Percentiles rank a stretch among this genome's conserved stretches.
phyloP scores from a whole-genome alignment of 2,888 invertebrate genomes.

The Eupithecia abbreviata region DNA sequence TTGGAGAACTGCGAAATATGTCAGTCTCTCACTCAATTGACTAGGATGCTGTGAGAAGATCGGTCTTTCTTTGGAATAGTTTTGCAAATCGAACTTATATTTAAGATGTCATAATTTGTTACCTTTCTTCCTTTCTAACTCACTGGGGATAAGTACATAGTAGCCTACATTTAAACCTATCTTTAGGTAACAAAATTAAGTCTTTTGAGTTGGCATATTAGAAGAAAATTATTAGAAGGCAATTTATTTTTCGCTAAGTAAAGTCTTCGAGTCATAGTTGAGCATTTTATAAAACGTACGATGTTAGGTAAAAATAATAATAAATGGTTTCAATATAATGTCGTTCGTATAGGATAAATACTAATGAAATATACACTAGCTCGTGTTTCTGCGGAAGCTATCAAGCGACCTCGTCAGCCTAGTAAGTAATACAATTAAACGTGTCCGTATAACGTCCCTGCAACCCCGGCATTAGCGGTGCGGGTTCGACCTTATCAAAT shows the following conservation, averaged over 20 bases:
- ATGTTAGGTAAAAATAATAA: not conserved
- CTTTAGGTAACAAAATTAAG: not conserved
- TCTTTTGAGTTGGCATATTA: not conserved
- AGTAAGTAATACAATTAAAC: conserved; percentile 35
- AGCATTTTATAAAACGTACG: not conserved
- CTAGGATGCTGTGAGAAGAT: conserved; percentile 52
- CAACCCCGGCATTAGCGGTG: conserved; percentile 47
- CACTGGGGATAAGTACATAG: not conserved
- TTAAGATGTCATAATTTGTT: not conserved
- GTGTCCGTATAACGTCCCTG: conserved; percentile 32
- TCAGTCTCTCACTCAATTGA: conserved; percentile 75
- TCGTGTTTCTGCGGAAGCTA: not conserved
- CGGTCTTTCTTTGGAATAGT: not conserved
- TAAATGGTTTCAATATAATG: not conserved
- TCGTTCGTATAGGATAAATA: not conserved
- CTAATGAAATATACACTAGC: not conserved
- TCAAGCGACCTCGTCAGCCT: not conserved
- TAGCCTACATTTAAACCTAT: not conserved
- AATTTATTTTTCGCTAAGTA: not conserved
- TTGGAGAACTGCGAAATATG: conserved; percentile 78
- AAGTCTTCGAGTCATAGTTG: not conserved
- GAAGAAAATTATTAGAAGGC: not conserved
- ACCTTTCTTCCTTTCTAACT: not conserved
- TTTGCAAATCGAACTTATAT: not conserved
- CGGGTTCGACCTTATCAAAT: conserved; percentile 60